phyloP scores from a whole-genome alignment of 2,888 invertebrate species.

The Dryobotodes eremita region DNA sequence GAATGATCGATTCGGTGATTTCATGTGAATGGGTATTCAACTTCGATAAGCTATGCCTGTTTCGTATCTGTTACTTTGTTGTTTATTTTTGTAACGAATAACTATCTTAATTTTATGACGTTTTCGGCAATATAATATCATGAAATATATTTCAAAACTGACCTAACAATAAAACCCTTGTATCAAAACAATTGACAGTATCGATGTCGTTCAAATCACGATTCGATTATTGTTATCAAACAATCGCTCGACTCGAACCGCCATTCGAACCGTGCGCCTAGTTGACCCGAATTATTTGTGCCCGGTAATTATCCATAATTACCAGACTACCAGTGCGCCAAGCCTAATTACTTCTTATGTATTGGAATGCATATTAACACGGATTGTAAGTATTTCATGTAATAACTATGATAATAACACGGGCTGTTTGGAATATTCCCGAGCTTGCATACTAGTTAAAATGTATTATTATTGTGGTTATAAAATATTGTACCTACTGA shows the following conservation, averaged over 20 bases:
- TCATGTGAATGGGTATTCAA: slow-evolving; percentile 21
- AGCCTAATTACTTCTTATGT: slow-evolving; percentile 53
- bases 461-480: slow-evolving; percentile 21
- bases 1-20: slow-evolving; percentile 45
- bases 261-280: slow-evolving; percentile 23
- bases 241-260: slow-evolving; percentile 18
- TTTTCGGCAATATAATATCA: not conserved
- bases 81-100: slow-evolving; percentile 5
- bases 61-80: not conserved
- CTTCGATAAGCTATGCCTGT: not conserved
- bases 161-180: slow-evolving; percentile 33
- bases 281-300: slow-evolving; percentile 56
- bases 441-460: slow-evolving; percentile 20
- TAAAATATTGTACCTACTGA: slow-evolving; percentile 28
- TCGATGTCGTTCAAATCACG: slow-evolving; percentile 51
- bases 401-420: slow-evolving; percentile 42
- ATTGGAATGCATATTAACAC: slow-evolving; percentile 54
- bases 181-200: slow-evolving; percentile 19
- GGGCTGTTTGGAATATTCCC: slow-evolving; percentile 45
- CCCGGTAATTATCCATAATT: slow-evolving; percentile 57
- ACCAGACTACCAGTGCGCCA: slow-evolving; percentile 28
- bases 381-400: slow-evolving; percentile 33
- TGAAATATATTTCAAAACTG: slow-evolving; percentile 24
- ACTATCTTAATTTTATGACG: no score
- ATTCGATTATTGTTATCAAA: slow-evolving; percentile 42